phyloP scores from a whole-genome alignment of 2,113 vertebrate species.

The Xiphophorus hellerii region DNA sequence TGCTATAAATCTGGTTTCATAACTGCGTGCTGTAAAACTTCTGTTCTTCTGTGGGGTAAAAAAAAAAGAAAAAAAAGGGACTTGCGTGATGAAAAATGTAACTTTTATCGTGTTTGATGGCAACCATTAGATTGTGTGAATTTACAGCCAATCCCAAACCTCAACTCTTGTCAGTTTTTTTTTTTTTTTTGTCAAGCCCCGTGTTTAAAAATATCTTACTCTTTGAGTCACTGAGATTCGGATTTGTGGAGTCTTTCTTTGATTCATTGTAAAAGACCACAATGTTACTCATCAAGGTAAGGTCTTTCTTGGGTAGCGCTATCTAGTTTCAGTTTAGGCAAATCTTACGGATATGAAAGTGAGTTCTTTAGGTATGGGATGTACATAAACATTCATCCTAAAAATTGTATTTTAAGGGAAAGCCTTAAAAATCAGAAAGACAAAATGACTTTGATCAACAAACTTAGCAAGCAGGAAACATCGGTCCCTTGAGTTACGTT shows the following conservation, averaged over 20 bases:
- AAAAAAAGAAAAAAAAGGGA: neutral
- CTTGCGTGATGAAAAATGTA: neutral
- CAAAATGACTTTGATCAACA: conserved; percentile 22
- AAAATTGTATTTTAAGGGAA: neutral
- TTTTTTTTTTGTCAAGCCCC: too few species aligned
- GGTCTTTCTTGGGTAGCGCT: neutral
- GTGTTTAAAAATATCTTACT: too few species aligned
- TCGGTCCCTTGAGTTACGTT: conserved; percentile 8
- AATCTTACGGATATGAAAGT: neutral
- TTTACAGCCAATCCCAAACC: neutral
- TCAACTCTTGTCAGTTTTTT: neutral
- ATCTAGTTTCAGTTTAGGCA: neutral
- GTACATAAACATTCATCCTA: neutral
- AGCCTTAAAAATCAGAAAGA: neutral
- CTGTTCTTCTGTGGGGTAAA: conserved; percentile 24
- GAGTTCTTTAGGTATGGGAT: neutral
- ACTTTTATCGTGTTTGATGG: neutral
- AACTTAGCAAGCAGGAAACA: conserved; percentile 16
- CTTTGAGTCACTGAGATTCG: too few species aligned
- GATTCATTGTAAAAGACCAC: neutral
- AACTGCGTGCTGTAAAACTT: conserved; percentile 43
- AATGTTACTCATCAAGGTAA: neutral
- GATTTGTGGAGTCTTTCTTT: neutral
- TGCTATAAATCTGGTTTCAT: conserved; percentile 42
- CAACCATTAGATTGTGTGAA: neutral